Base-by-base conservation (phyloP, 2,888 invertebrate species). In the Incurvaria masculella region DNA sequence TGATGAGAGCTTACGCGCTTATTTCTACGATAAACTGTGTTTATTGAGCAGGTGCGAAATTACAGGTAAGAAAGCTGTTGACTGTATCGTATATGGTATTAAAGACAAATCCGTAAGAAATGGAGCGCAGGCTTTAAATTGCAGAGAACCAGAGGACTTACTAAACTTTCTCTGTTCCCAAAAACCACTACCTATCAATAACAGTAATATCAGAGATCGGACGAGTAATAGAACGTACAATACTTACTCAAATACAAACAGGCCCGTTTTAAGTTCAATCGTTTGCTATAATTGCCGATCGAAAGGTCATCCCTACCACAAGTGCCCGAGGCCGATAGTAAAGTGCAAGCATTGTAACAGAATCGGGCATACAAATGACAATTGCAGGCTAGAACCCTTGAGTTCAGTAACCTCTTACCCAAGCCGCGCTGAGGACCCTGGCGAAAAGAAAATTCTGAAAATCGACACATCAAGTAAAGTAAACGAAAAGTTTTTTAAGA, bases 41-140 rank as follows among this genome's bases (percentile, higher is more conserved):
- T 26, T 55, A 10, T 10, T 53, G 21, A 53, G 47, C 46, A 46
- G 51, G n/a, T 57, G 54, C 40, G 51, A 52, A 41, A 54, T 56
- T 26, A 40, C 10, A 3, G 56, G 55, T 2, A 49, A 42, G 20
- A 51, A 54, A 21, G 58, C 56, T 2, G 57, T 58, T 5, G 56
- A 57, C 27, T 58, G 58, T 44, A 38, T 57, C 5, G 44, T 57
- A 14, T 47, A 56, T 19, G 57, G 56, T 5, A 49, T 53, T 51
- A 54, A 21, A 5, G 54, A 58, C 43, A 48, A 26, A 6, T 48
- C 53, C 8, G 46, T 56, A 16, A 42, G 51, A 14, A 53, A 41
- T 16, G 45, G 53, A 19, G 55, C 54, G 2, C 53, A 55, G 33
- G 50, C 54, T 8, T 21, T 54, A 14, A 51, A 44, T 40, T 55